Percentiles rank a stretch among this genome's conserved stretches.
These are phyloP conservation scores for Coracias cyanogaster DNA, from an alignment of 2,797 vertebrate genomes.

Conservation along the genomic window DNA sequence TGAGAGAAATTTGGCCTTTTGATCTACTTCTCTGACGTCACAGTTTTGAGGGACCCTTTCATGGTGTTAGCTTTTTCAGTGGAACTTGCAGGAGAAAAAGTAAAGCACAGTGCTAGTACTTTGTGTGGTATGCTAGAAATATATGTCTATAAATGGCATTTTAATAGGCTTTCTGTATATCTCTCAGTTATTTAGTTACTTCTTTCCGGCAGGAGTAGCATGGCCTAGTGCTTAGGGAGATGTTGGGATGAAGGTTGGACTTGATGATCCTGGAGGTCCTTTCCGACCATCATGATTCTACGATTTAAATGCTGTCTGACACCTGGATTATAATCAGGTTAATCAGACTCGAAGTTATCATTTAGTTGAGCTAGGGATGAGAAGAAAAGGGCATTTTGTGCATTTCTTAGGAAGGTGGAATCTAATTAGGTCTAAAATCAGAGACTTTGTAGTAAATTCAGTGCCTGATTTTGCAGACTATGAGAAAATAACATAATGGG, in stretches of 20 bases:
- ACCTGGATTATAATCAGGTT: not conserved
- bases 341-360: not conserved
- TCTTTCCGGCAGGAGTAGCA: not conserved
- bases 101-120: not conserved
- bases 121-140: not conserved
- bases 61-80: not conserved
- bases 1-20: accelerated
- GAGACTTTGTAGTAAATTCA: not conserved
- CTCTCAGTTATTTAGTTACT: not conserved
- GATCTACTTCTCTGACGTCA: not conserved
- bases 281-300: no score
- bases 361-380: not conserved
- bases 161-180: not conserved
- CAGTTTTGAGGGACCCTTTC: not conserved
- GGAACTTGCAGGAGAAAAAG: not conserved
- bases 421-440: not conserved
- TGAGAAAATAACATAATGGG: not conserved
- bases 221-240: no score
- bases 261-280: no score
- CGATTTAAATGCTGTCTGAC: not conserved
- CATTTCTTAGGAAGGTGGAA: not conserved
- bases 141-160: not conserved
- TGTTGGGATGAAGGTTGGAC: no score
- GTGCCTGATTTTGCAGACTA: not conserved
- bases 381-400: not conserved